Conservation (phyloP, 2,797 vertebrate genomes). For the Enteromius anoplus region DNA sequence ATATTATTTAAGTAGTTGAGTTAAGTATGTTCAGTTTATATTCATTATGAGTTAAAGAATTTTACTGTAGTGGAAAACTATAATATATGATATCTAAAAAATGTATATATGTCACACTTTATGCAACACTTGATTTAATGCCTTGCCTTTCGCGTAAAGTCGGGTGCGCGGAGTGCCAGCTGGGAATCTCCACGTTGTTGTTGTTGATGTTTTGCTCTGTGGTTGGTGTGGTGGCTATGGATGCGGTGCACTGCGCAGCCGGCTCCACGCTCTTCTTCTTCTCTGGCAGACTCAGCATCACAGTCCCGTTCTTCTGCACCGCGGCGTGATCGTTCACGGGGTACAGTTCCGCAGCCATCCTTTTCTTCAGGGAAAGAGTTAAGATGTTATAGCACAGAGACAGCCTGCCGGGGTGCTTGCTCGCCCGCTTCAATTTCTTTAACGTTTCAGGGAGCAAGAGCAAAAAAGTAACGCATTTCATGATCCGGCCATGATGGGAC, state of each 20-base stretch:
- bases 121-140: neutral
- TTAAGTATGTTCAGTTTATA: neutral
- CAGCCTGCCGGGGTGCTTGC: conserved; percentile 75
- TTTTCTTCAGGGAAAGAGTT: conserved; percentile 82
- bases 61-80: neutral
- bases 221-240: conserved; percentile 75
- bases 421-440: conserved; percentile 87
- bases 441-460: conserved; percentile 92
- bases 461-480: conserved; percentile 92
- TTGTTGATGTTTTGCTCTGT: conserved; percentile 88
- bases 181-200: conserved; percentile 87
- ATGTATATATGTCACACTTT: neutral
- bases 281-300: conserved; percentile 52
- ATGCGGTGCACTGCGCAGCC: conserved; percentile 74
- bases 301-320: conserved; percentile 77
- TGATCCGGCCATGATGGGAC: conserved; percentile 90
- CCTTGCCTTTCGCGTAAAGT: conserved; percentile 91
- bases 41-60: neutral
- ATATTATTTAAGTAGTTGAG: neutral
- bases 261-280: conserved; percentile 68
- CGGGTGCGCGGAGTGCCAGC: conserved; percentile 90
- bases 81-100: neutral
- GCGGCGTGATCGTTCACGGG: conserved; percentile 78
- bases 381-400: conserved; percentile 85
- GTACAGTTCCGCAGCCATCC: conserved; percentile 95